phyloP scores from a whole-genome alignment of 2,888 invertebrate genomes.

The Hirtodrosophila confusa region DNA sequence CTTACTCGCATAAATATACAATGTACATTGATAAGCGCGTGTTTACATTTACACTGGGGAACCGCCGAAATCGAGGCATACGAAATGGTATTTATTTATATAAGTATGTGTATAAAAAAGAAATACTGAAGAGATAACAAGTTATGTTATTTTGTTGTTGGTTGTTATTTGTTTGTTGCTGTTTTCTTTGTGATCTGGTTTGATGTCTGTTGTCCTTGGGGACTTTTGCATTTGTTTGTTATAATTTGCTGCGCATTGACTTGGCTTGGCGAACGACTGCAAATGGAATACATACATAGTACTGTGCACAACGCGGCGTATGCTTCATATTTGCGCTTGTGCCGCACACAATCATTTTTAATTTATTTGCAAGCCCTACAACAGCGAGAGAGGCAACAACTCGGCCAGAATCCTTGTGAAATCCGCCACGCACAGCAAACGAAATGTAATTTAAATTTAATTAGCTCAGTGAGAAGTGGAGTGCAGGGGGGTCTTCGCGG shows the following conservation, averaged over 20 bases:
- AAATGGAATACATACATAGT: conserved; percentile 17
- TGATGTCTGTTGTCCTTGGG: conserved; percentile 47
- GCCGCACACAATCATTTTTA: conserved; percentile 63
- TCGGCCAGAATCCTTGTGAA: conserved; percentile 43
- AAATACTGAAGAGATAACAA: conserved; percentile 62
- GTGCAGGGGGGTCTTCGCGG: not conserved
- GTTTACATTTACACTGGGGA: conserved; percentile 75
- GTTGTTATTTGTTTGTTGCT: conserved; percentile 16
- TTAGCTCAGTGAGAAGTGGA: conserved; percentile 38
- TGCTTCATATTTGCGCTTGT: conserved; percentile 43
- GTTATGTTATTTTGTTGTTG: conserved; percentile 54
- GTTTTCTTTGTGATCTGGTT: conserved; percentile 8
- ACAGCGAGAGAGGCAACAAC: conserved; percentile 16
- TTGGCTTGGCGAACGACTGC: conserved; percentile 39
- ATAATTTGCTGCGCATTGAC: conserved; percentile 68
- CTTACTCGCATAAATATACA: conserved; percentile 29
- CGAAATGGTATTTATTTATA: conserved; percentile 49
- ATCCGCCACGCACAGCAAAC: conserved; percentile 26
- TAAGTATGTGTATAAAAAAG: conserved; percentile 23
- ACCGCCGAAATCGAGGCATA: conserved; percentile 54
- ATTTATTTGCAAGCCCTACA: conserved; percentile 54
- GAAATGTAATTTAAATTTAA: conserved; percentile 71
- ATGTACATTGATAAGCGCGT: conserved; percentile 64
- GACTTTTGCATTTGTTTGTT: conserved; percentile 41
- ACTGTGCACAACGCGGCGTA: conserved; percentile 18